Evolutionary conservation across 2,113 vertebrate genomes (phyloP), one percentile per base, ranked within the genome.

Genomic region (Microtus pennsylvanicus): DNA sequence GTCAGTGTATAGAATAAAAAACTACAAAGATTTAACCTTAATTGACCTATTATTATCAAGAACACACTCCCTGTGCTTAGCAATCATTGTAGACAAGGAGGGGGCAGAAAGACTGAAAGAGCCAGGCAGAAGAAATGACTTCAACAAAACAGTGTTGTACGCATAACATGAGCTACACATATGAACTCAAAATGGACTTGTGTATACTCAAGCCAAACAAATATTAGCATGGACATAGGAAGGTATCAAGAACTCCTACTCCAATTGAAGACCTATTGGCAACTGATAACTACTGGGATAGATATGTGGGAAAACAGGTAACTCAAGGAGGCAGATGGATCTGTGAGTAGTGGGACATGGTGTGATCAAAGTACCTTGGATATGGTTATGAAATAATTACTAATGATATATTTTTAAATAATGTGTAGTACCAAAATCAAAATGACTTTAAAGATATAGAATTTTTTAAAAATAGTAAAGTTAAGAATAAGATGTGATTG

Each of bases 41-140:
- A 81, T n/a, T 81, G 30, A 24, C 19, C 17, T 13, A 58, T 7
- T 35, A 35, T 55, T 55, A 81, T n/a, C 19, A 81, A 58, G 78
- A 5, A 58, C 10, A 58, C 21, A 13, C 10, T n/a, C 4, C 33
- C 5, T 81, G 35, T 9, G 10, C 50, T 35, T 33, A 80, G 2
- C 8, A 52, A 19, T 22, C 50, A 2, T 52, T 35, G 30, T n/a
- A 9, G 10, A 55, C n/a, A 33, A 11, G 19, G 5, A 55, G 1
- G 10, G 8, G 0, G 0, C 19, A 58, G 50, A 55, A 22, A 55
- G 2, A 22, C 5, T 21, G 10, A 21, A 74, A 10, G 19, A 21
- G 1, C n/a, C 19, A 22, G 16, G 22, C 19, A 38, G 7, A 70
- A 12, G 13, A 30, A 28, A 12, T 70, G 67, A 22, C 70, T 74